Evolutionary conservation across 2,113 vertebrate genomes (phyloP).

Genomic region (Heteronetta atricapilla): DNA sequence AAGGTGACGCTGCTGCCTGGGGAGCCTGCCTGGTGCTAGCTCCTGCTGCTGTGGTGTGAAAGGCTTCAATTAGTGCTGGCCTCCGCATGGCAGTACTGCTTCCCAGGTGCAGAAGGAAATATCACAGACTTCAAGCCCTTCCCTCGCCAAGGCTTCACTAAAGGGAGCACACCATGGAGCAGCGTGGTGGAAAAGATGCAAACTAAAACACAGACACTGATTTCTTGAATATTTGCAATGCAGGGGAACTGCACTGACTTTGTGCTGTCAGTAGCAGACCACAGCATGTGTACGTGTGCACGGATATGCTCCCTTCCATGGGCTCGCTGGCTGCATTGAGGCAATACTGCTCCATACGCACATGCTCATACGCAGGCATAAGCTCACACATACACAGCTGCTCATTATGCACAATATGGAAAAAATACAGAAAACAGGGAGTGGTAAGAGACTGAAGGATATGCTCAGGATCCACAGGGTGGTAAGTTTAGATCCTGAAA

Average conservation of each 20-base stretch:
- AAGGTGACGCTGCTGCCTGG: not conserved
- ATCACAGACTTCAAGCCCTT: not conserved
- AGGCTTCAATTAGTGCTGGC: slow-evolving; percentile 3
- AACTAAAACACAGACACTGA: not conserved
- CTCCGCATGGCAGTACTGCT: not conserved
- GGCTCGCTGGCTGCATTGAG: not conserved
- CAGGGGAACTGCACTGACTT: accelerated
- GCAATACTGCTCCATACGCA: not conserved
- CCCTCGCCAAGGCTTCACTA: not conserved
- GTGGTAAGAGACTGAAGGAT: not conserved
- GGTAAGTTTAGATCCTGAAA: not conserved
- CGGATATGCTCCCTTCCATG: not conserved
- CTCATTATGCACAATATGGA: accelerated
- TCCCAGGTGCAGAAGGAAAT: not conserved
- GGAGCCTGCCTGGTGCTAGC: not conserved
- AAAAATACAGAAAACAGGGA: not conserved
- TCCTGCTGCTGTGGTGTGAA: not conserved
- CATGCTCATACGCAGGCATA: not conserved
- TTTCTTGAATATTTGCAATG: not conserved
- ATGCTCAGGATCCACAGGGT: not conserved
- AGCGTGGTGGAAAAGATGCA: not conserved
- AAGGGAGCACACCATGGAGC: not conserved
- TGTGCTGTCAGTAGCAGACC: not conserved
- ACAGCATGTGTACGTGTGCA: not conserved
- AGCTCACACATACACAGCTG: not conserved